Evolutionary conservation across 2,888 invertebrate genomes (phyloP).

Genomic region (Periphyllus acericola): DNA sequence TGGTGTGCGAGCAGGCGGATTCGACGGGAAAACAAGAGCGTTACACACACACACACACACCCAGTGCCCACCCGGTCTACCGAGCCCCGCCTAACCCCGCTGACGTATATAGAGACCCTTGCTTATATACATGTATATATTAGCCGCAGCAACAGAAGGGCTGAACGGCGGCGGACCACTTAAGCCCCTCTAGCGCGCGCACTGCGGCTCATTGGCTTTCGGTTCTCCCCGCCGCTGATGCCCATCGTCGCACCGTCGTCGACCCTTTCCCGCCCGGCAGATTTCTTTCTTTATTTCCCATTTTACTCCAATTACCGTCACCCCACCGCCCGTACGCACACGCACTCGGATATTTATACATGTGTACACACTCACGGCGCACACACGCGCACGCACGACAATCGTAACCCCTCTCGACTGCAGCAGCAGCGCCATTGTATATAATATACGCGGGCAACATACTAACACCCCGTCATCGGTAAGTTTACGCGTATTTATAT

Average conservation of each 20-base stretch:
- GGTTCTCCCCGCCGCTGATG: not conserved
- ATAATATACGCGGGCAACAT: too few species aligned
- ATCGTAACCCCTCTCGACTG: constrained; percentile 44
- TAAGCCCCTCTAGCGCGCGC: constrained; percentile 44
- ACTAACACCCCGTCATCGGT: not conserved
- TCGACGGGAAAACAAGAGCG: not conserved
- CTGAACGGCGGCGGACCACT: constrained; percentile 51
- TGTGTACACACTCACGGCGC: not conserved
- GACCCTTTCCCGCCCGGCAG: constrained; percentile 30
- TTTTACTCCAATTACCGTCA: constrained; percentile 60
- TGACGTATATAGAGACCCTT: not conserved
- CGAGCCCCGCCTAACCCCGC: not conserved
- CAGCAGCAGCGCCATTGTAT: constrained; percentile 21
- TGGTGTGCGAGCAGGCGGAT: not conserved
- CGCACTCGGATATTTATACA: not conserved
- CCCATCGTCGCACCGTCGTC: too few species aligned
- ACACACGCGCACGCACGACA: not conserved
- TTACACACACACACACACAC: not conserved
- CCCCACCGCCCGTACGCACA: not conserved
- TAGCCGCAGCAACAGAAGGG: constrained; percentile 31
- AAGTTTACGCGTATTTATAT: constrained; percentile 10
- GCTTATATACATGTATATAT: not conserved
- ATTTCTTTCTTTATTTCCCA: constrained; percentile 53
- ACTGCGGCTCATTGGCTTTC: constrained; percentile 61
- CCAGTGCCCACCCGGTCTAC: not conserved